phyloP scores from a whole-genome alignment of 2,888 invertebrate species.

The Celastrina argiolus region DNA sequence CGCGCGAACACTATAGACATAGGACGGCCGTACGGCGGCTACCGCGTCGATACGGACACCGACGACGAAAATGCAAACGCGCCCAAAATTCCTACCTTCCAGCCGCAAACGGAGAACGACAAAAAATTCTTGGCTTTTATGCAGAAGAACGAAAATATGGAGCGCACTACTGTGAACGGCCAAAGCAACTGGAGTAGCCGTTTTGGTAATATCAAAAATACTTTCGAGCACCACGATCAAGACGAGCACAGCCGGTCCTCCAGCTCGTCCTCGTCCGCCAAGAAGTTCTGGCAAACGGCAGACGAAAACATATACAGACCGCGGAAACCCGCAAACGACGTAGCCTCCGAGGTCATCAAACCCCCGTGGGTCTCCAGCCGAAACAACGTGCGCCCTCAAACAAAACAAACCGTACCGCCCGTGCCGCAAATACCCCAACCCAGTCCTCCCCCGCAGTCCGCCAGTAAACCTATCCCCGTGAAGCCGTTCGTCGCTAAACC shows the following conservation, averaged over 20 bases:
- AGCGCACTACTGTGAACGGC: conserved; percentile 42
- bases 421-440: conserved; percentile 29
- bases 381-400: conserved; percentile 43
- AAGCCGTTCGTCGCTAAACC: conserved; percentile 77
- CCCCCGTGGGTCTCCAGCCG: conserved; percentile 67
- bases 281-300: conserved; percentile 80
- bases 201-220: conserved; percentile 89
- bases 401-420: conserved; percentile 29
- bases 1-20: conserved; percentile 94
- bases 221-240: conserved; percentile 82
- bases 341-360: conserved; percentile 52
- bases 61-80: conserved; percentile 53
- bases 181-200: conserved; percentile 86
- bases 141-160: conserved; percentile 80
- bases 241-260: conserved; percentile 58
- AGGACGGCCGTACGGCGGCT: conserved; percentile 82
- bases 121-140: conserved; percentile 90
- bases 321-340: conserved; percentile 46
- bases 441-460: conserved; percentile 39
- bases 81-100: conserved; percentile 81
- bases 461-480: conserved; percentile 49
- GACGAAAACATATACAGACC: conserved; percentile 62
- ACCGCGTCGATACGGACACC: conserved; percentile 70
- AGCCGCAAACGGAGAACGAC: conserved; percentile 91
- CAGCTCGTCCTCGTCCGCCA: conserved; percentile 71